A percentile compares a stretch with the other conserved stretches of the same genome.
These are phyloP conservation scores for Herpailurus yagouaroundi DNA, from an alignment of 2,113 vertebrate species.

Conservation along the genomic window DNA sequence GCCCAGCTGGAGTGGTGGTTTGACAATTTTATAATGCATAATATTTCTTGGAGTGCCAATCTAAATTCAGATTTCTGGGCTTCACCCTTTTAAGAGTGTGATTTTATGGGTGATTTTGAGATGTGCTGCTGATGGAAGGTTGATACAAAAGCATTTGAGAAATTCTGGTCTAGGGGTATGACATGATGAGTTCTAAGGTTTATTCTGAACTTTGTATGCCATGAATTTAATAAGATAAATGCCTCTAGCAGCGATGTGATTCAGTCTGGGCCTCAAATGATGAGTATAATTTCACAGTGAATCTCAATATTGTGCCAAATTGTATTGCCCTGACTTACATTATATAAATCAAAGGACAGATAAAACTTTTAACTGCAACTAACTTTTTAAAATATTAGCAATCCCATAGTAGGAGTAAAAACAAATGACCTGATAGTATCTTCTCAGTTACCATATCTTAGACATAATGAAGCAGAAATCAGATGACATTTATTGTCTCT, in stretches of 20 bases:
- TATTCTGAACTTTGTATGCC: conserved; percentile 12
- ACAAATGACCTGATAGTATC: neutral
- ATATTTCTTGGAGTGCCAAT: neutral
- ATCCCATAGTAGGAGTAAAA: neutral
- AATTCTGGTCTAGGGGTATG: neutral
- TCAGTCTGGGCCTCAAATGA: neutral
- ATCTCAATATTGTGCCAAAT: neutral
- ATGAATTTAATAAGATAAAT: conserved; percentile 30
- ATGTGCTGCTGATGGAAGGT: neutral
- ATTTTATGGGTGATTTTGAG: conserved; percentile 40
- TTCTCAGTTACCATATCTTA: neutral
- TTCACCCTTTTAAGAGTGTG: neutral
- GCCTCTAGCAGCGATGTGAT: neutral
- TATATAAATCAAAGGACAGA: neutral
- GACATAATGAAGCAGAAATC: neutral
- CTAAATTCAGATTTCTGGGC: conserved; percentile 46
- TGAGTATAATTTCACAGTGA: neutral
- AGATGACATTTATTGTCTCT: neutral
- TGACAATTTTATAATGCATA: conserved; percentile 33
- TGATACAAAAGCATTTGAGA: conserved; percentile 6
- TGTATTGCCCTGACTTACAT: neutral
- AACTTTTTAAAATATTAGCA: neutral
- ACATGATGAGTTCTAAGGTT: neutral
- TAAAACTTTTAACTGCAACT: neutral
- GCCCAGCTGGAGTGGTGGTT: neutral